These are phyloP conservation scores for Colius striatus DNA, from an alignment of 2,113 vertebrate genomes.

Conservation along the genomic window DNA sequence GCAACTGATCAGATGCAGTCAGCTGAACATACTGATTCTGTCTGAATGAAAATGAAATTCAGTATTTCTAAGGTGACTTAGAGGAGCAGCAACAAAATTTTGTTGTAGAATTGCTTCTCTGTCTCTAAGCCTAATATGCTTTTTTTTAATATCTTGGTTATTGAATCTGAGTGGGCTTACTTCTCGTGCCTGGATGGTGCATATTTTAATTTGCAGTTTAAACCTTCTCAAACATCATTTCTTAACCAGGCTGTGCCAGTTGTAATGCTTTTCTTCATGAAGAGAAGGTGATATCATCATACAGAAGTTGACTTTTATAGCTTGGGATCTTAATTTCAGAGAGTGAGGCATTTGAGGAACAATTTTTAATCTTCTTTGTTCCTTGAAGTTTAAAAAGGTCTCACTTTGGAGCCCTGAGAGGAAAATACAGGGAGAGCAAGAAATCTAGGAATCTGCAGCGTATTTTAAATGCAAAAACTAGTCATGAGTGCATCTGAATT, in stretches of 20 bases:
- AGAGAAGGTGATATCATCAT: neutral
- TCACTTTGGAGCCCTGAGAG: neutral
- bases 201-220: constrained; percentile 45
- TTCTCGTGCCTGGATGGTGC: neutral
- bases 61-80: neutral
- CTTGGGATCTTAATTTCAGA: neutral
- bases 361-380: neutral
- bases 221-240: neutral
- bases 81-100: neutral
- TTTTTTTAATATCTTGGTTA: constrained; percentile 22
- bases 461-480: neutral
- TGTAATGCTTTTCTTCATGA: neutral
- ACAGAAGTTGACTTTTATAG: neutral
- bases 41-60: constrained; percentile 21
- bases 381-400: neutral
- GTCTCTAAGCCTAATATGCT: neutral
- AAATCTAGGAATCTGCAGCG: neutral
- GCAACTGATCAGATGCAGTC: neutral
- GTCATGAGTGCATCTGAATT: neutral
- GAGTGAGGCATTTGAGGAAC: neutral
- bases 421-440: neutral
- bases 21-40: neutral
- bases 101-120: neutral
- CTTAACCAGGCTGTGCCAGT: neutral
- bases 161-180: neutral